Evolutionary conservation across 2,888 invertebrate species (phyloP).

Genomic region (Cetonia aurata): DNA sequence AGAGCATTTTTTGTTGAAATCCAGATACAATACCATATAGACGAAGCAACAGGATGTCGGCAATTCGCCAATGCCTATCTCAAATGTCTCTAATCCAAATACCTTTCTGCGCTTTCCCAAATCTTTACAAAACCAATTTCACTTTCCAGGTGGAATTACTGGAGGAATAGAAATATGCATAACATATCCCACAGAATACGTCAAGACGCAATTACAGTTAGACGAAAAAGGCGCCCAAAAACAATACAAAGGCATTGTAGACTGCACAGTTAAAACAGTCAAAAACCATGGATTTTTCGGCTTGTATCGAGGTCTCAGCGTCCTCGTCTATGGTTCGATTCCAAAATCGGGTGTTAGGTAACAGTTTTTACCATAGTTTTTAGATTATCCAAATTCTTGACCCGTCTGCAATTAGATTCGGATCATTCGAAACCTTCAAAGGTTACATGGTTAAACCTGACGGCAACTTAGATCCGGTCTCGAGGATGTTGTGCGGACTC

Average conservation of each 20-base stretch:
- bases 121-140: too few species aligned
- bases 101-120: too few species aligned
- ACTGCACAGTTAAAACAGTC: slow-evolving; percentile 94
- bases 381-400: too few species aligned
- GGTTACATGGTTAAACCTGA: too few species aligned
- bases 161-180: slow-evolving; percentile 99
- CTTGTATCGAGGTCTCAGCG: slow-evolving; percentile 94
- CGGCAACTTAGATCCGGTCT: slow-evolving; percentile 66
- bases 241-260: slow-evolving; percentile 87
- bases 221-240: slow-evolving; percentile 90
- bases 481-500: slow-evolving; percentile 90
- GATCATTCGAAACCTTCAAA: too few species aligned
- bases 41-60: too few species aligned
- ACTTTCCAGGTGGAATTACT: slow-evolving; percentile 84
- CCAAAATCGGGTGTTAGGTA: slow-evolving; percentile 98
- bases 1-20: too few species aligned
- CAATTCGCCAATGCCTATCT: too few species aligned
- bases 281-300: slow-evolving; percentile 89
- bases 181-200: slow-evolving; percentile 99
- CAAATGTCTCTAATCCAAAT: too few species aligned
- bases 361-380: too few species aligned
- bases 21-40: too few species aligned
- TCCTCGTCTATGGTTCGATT: slow-evolving; percentile 96
- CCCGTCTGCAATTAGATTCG: too few species aligned
- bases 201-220: slow-evolving; percentile 98